Evolutionary conservation across 1,140 invertebrate genomes (phyloP), one percentile per base, ranked within the genome.

Genomic region (Drosophila elegans): DNA sequence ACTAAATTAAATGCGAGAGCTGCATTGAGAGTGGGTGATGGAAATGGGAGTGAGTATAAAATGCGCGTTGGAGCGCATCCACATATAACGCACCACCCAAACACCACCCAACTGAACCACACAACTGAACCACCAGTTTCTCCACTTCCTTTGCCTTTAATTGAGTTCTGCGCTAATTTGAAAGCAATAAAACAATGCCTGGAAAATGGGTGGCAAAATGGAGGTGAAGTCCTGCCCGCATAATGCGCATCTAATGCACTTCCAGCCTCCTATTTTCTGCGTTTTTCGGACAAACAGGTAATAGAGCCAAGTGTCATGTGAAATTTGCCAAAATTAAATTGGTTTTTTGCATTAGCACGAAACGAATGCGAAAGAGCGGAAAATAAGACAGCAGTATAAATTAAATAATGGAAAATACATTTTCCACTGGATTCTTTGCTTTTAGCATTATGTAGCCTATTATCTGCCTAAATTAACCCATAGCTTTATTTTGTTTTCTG

Each of bases 151-250:
- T 62, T 13, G 36, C 38, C 67, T 88, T 80, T 89, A 88, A 88
- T 88, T 88, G 83, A 83, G 83, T 82, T 88, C 36, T 39, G 67
- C 76, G 84, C 79, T 88, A 88, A 88, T 88, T 88, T 88, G 79
- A 88, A 88, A 79, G 75, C 83, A 83, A 79, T 81, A 78, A 88
- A 62, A 82, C 59, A 74, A 68, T 55, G 62, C 60, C 49, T 42
- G 51, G 60, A 38, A 49, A 46, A 41, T 62, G 34, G 11, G 7
- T n/a, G 5, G 16, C 5, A 41, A 41, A 61, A 12, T 12, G 36
- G 16, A n/a, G n/a, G 44, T 25, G 44, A 44, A 36, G 44, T 13
- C 27, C 27, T 3, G 53, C 56, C 49, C 62, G 27, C 57, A 74
- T 85, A 84, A 84, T 84, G 77, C 73, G 77, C 77, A 80, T 84